phyloP scores from a whole-genome alignment of 2,888 invertebrate genomes.

The Phorcus lineatus region DNA sequence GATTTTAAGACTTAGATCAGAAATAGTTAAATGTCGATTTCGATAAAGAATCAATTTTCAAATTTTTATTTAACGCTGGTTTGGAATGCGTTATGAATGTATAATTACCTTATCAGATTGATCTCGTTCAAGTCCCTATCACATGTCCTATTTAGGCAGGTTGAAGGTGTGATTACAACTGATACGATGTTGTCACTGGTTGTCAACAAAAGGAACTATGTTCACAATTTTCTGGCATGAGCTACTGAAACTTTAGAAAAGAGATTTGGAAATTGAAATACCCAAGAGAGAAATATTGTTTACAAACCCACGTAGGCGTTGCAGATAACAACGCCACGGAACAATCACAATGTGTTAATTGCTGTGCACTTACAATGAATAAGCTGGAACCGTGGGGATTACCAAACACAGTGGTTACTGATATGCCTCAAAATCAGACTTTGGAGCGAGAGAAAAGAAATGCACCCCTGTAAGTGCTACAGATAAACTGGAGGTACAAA shows the following conservation, averaged over 20 bases:
- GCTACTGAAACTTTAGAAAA: background rate
- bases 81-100: background rate
- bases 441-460: background rate
- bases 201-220: background rate
- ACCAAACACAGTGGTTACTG: background rate
- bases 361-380: background rate
- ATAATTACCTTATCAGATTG: background rate
- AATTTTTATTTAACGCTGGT: background rate
- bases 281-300: background rate
- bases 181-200: background rate
- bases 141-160: background rate
- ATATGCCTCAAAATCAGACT: background rate
- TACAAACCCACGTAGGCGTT: background rate
- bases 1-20: background rate
- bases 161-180: background rate
- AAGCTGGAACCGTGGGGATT: background rate
- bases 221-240: slow-evolving; percentile 1
- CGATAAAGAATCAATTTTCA: background rate
- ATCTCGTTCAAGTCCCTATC: background rate
- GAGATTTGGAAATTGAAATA: background rate
- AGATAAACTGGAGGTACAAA: background rate
- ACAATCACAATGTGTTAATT: background rate
- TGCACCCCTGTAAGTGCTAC: background rate
- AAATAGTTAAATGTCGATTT: background rate
- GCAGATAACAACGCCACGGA: background rate